Evolutionary conservation across 92 coral and sea anemone genomes (phyloP).

Genomic region (Zoanthus sansibaricus): DNA sequence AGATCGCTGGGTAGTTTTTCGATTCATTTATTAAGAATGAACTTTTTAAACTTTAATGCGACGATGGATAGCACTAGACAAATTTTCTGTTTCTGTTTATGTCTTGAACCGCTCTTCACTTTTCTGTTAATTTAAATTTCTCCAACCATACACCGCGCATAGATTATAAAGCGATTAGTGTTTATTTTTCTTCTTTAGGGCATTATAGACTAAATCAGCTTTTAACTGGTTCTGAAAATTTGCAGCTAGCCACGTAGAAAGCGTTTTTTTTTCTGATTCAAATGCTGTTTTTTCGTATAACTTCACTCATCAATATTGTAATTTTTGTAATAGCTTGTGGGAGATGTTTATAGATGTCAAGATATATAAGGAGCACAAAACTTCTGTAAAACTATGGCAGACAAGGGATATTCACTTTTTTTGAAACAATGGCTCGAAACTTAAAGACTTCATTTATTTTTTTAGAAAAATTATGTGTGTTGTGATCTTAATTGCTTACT

Average conservation of each 20-base stretch:
- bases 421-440: not conserved
- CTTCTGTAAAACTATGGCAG: not conserved
- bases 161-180: slow-evolving; percentile 1
- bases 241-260: slow-evolving; percentile 26
- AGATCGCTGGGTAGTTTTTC: slow-evolving; percentile 65
- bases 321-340: slow-evolving; percentile 26
- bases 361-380: slow-evolving; percentile 16
- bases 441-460: not conserved
- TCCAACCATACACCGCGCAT: not conserved
- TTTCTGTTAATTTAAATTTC: slow-evolving; percentile 14
- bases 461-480: not conserved
- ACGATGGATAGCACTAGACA: slow-evolving; percentile 44
- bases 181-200: not conserved
- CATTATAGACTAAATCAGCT: not conserved
- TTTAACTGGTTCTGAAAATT: not conserved
- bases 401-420: no score
- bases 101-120: slow-evolving; percentile 13
- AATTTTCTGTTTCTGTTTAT: slow-evolving; percentile 56
- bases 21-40: slow-evolving; percentile 92
- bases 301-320: slow-evolving; percentile 7
- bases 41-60: slow-evolving; percentile 87
- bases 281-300: not conserved
- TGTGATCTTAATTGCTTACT: not conserved
- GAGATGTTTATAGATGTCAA: slow-evolving; percentile 33
- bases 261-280: not conserved